Conservation (phyloP, 2,113 vertebrate genomes). For the Agapornis roseicollis region DNA sequence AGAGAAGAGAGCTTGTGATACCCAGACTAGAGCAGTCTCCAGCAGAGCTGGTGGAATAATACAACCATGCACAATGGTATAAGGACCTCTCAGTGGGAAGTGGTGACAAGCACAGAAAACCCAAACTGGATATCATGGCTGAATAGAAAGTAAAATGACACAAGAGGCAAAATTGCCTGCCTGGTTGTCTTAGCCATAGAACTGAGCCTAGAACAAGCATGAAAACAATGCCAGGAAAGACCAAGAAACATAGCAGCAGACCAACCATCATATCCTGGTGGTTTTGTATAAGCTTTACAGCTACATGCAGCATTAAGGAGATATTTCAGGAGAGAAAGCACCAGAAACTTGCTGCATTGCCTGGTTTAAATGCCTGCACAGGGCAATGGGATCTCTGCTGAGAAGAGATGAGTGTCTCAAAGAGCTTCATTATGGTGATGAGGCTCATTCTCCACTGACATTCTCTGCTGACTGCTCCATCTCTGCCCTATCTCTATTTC, state of each 20-base stretch:
- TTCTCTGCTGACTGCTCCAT: neutral
- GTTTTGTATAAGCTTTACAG: neutral
- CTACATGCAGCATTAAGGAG: neutral
- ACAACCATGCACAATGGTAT: neutral
- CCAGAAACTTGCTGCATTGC: neutral
- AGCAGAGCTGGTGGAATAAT: neutral
- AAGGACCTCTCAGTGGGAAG: neutral
- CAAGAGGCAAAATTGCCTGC: neutral
- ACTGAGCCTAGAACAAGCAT: neutral
- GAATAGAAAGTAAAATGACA: neutral
- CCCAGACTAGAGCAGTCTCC: neutral
- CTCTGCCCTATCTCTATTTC: neutral
- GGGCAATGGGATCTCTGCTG: neutral
- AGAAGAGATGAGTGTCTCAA: neutral
- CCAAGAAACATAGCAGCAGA: neutral
- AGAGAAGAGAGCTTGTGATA: neutral
- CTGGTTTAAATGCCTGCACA: neutral
- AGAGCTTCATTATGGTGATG: conserved; percentile 18
- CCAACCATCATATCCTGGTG: accelerated
- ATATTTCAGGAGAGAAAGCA: neutral
- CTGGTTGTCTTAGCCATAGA: neutral
- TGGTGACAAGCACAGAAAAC: neutral
- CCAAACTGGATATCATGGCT: neutral
- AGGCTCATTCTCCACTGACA: neutral
- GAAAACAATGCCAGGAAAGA: neutral